These are phyloP conservation scores for Exephanes ischioxanthus DNA, from an alignment of 2,888 invertebrate species.

Conservation along the genomic window DNA sequence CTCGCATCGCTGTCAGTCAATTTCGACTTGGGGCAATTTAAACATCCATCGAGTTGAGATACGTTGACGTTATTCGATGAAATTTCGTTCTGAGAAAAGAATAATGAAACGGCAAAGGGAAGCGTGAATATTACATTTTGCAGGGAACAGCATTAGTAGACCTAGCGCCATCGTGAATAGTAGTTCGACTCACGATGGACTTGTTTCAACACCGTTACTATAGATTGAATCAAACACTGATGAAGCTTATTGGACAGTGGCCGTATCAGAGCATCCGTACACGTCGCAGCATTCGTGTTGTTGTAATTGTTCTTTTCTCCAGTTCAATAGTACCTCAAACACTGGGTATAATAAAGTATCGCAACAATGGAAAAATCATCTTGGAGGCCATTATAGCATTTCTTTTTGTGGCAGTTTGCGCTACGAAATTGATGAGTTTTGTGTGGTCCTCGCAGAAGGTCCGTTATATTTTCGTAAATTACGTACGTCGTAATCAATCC, in stretches of 20 bases:
- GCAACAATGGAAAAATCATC: slow-evolving; percentile 22
- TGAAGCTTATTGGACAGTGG: slow-evolving; percentile 46
- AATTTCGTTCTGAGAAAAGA: not conserved
- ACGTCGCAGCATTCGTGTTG: not conserved
- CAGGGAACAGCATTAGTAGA: not conserved
- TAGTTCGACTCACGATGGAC: not conserved
- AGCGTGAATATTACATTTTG: not conserved
- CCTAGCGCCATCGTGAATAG: not conserved
- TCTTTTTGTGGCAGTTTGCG: not conserved
- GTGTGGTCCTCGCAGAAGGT: slow-evolving; percentile 30
- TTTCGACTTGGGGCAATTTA: too few relatives aligned
- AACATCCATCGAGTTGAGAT: too few relatives aligned
- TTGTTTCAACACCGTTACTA: too few relatives aligned
- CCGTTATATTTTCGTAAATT: not conserved
- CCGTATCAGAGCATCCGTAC: slow-evolving; percentile 35
- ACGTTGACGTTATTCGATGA: too few relatives aligned
- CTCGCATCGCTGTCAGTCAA: too few relatives aligned
- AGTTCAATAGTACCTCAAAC: slow-evolving; percentile 22
- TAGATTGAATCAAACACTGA: not conserved
- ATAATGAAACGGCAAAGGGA: not conserved
- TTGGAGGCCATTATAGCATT: slow-evolving; percentile 21
- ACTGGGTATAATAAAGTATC: slow-evolving; percentile 8
- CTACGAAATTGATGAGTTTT: slow-evolving; percentile 20
- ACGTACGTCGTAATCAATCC: not conserved
- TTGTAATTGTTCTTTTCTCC: not conserved